phyloP scores from a whole-genome alignment of 2,888 invertebrate genomes.

The Galerucella pusilla region DNA sequence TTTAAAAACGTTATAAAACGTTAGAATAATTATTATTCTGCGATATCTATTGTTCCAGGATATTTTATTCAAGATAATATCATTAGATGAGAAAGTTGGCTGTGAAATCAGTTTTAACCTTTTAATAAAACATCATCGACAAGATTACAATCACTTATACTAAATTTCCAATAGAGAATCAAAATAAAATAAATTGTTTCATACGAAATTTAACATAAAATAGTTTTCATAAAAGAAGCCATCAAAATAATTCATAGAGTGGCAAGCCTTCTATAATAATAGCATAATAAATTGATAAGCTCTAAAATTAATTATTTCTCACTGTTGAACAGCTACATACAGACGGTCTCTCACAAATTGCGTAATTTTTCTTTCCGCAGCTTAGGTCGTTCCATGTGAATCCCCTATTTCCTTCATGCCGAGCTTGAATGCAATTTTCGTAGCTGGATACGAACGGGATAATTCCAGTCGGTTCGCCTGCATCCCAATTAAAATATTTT shows the following conservation, averaged over 20 bases:
- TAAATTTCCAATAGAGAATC: too few relatives aligned
- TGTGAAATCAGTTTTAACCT: too few relatives aligned
- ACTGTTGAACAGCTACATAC: slow-evolving; percentile 15
- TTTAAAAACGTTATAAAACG: too few relatives aligned
- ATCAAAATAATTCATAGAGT: not conserved
- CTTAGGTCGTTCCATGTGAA: slow-evolving; percentile 39
- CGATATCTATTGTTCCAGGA: too few relatives aligned
- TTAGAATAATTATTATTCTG: too few relatives aligned
- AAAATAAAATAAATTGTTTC: too few relatives aligned
- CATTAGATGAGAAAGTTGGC: too few relatives aligned
- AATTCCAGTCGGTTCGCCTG: slow-evolving; percentile 33
- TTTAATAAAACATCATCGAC: too few relatives aligned
- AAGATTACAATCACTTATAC: too few relatives aligned
- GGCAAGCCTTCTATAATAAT: not conserved
- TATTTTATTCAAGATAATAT: too few relatives aligned
- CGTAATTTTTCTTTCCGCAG: slow-evolving; percentile 22
- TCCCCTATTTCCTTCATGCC: slow-evolving; percentile 33
- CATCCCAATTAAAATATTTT: slow-evolving; percentile 36
- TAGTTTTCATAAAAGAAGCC: too few relatives aligned
- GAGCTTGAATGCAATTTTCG: slow-evolving; percentile 36
- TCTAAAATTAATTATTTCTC: not conserved
- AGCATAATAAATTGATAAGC: not conserved
- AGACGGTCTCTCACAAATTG: slow-evolving; percentile 32
- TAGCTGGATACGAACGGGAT: slow-evolving; percentile 25
- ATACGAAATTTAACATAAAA: too few relatives aligned